A percentile compares a stretch with the other conserved stretches of the same genome.
Conservation (phyloP, 2,888 invertebrate species). For the Lutraria lutraria region DNA sequence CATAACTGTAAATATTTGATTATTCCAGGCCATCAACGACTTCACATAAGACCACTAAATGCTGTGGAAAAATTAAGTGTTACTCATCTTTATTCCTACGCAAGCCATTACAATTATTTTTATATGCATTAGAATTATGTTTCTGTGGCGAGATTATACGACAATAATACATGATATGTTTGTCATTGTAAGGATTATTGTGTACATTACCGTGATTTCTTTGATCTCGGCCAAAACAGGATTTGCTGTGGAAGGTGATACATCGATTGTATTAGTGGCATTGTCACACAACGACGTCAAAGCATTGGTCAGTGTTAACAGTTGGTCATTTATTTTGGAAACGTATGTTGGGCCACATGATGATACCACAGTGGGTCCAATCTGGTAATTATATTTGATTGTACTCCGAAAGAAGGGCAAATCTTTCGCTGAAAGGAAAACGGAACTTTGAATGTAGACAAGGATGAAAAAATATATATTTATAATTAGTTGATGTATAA, state of each 20-base stretch:
- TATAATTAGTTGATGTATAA: too few relatives aligned
- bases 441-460: not conserved
- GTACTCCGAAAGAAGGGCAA: conserved; percentile 42
- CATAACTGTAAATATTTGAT: too few relatives aligned
- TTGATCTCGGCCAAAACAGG: conserved; percentile 35
- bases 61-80: too few relatives aligned
- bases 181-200: too few relatives aligned
- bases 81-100: too few relatives aligned
- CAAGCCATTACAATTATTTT: too few relatives aligned
- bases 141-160: too few relatives aligned
- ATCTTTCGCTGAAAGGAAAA: conserved; percentile 45
- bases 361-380: not conserved
- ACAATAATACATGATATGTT: too few relatives aligned
- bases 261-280: conserved; percentile 27
- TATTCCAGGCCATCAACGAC: too few relatives aligned
- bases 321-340: conserved; percentile 31
- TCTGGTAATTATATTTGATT: conserved; percentile 30
- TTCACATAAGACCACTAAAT: too few relatives aligned
- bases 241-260: conserved; percentile 34
- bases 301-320: conserved; percentile 49
- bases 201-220: conserved; percentile 7
- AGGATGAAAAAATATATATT: too few relatives aligned
- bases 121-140: too few relatives aligned
- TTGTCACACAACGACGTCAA: conserved; percentile 51
- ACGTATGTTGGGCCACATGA: conserved; percentile 52